phyloP scores from a whole-genome alignment of 92 coral and sea anemone genomes.

The Montipora capitata region DNA sequence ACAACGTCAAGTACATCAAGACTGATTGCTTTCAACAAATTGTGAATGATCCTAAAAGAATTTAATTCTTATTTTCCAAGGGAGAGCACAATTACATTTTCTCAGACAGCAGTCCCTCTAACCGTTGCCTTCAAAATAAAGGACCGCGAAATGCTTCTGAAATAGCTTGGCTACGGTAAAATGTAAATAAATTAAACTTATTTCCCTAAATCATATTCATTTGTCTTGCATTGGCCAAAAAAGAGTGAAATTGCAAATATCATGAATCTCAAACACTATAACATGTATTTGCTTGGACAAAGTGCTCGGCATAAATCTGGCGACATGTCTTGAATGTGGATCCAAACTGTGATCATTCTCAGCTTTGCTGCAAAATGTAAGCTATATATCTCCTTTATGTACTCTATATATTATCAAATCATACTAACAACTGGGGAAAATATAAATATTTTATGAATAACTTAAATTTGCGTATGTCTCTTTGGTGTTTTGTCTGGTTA shows the following conservation, averaged over 20 bases:
- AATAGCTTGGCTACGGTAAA: slow-evolving; percentile 1
- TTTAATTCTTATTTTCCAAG: too few relatives aligned
- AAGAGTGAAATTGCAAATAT: background rate
- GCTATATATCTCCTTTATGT: background rate
- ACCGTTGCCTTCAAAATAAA: background rate
- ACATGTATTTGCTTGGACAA: too few relatives aligned
- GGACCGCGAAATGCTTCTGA: background rate
- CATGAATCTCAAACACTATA: background rate
- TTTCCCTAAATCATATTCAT: background rate
- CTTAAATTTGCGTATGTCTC: background rate
- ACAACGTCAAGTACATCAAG: too few relatives aligned
- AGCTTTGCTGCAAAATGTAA: slow-evolving; percentile 32
- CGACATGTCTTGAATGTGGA: background rate
- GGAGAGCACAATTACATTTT: too few relatives aligned
- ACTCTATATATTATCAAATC: slow-evolving; percentile 25
- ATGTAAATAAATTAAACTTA: slow-evolving; percentile 29
- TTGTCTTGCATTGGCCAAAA: background rate
- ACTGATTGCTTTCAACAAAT: too few relatives aligned
- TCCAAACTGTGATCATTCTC: slow-evolving; percentile 5
- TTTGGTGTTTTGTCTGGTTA: background rate
- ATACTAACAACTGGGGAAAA: slow-evolving; percentile 13
- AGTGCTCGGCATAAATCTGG: too few relatives aligned
- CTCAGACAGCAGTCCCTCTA: too few relatives aligned
- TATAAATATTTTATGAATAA: slow-evolving; percentile 20
- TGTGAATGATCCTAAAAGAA: too few relatives aligned